phyloP scores from a whole-genome alignment of 2,113 vertebrate genomes.

The Puntigrus tetrazona region DNA sequence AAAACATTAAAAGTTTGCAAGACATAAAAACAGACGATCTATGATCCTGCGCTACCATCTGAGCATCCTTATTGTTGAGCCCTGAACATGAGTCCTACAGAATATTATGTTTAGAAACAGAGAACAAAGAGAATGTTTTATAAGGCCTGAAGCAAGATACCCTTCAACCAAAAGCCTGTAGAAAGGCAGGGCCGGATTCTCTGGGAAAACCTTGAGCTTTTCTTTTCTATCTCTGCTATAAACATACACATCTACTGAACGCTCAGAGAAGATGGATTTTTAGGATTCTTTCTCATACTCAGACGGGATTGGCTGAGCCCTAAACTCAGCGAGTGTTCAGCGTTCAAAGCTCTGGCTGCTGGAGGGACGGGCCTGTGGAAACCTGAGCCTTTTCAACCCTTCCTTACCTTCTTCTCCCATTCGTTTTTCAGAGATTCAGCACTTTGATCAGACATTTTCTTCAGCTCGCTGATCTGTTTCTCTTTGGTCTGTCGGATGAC shows the following conservation, averaged over 20 bases:
- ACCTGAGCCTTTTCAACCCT: constrained; percentile 56
- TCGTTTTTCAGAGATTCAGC: constrained; percentile 85
- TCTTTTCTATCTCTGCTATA: constrained; percentile 11
- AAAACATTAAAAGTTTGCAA: neutral
- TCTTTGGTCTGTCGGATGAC: constrained; percentile 89
- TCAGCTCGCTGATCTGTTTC: constrained; percentile 90
- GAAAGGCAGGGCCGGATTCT: constrained; percentile 21
- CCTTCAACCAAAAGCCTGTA: constrained; percentile 34
- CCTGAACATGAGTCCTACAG: neutral
- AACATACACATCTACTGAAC: constrained; percentile 29
- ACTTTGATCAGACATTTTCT: constrained; percentile 89
- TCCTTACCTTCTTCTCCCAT: constrained; percentile 92
- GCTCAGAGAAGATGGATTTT: constrained; percentile 28
- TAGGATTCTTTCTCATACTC: constrained; percentile 24
- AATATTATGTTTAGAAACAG: constrained; percentile 16
- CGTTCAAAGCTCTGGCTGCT: constrained; percentile 29
- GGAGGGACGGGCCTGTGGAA: constrained; percentile 1
- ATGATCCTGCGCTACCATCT: neutral
- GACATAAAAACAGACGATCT: neutral
- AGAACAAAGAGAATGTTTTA: constrained; percentile 44
- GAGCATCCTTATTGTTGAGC: neutral
- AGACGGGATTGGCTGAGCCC: constrained; percentile 17
- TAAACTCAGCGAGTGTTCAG: constrained; percentile 17
- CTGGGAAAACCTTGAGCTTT: constrained; percentile 5
- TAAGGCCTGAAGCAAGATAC: constrained; percentile 31